Conservation (phyloP, 37 sponge, comb jelly and placozoan species). For the Lycopodina hypogea region DNA sequence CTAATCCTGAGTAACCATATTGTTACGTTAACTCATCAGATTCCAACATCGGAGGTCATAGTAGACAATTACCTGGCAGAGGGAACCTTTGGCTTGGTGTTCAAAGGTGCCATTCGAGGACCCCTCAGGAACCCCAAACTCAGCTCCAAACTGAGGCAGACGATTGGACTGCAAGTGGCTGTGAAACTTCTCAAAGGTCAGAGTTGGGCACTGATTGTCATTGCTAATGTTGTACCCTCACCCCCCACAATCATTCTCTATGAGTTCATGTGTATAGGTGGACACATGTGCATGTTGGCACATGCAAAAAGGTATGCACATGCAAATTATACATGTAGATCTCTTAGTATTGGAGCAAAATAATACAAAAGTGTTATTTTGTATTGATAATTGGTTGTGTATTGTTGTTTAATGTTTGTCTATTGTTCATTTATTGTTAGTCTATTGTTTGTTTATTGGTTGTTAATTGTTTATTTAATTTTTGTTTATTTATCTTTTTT, state of each 20-base stretch:
- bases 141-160: conserved; percentile 32
- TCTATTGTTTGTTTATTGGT: no score
- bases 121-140: conserved; percentile 52
- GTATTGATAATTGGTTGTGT: no score
- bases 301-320: no score
- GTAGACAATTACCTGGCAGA: conserved; percentile 62
- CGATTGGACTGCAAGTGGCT: conserved; percentile 44
- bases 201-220: neutral
- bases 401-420: no score
- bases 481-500: no score
- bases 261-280: neutral
- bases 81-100: conserved; percentile 72
- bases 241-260: neutral
- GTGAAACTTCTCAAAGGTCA: conserved; percentile 62
- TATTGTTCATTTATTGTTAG: no score
- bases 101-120: conserved; percentile 53
- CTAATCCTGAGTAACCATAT: no score
- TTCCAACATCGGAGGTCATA: conserved; percentile 34
- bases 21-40: neutral
- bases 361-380: no score
- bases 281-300: no score
- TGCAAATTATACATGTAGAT: no score
- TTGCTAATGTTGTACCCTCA: neutral
- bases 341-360: no score
- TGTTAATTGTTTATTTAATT: no score